These are phyloP conservation scores for Neelides sp. DNA, from an alignment of 1,140 invertebrate species.

Conservation along the genomic window DNA sequence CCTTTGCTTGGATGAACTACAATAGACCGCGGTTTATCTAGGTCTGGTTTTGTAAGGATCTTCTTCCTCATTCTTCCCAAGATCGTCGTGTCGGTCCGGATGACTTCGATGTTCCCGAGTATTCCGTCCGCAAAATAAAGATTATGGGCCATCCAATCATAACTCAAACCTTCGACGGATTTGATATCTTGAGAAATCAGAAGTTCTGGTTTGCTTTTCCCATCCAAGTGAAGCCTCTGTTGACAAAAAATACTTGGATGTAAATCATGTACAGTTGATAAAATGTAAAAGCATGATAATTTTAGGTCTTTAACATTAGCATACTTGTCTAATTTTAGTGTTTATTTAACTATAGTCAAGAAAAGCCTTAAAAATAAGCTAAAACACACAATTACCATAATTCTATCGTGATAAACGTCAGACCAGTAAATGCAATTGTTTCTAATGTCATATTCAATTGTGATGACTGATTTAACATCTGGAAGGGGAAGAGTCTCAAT, in stretches of 20 bases:
- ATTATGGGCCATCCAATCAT: slow-evolving; percentile 86
- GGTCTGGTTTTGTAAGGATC: slow-evolving; percentile 52
- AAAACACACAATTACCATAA: slow-evolving; percentile 50
- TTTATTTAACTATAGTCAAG: no score
- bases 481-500: slow-evolving; percentile 52
- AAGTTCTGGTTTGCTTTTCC: slow-evolving; percentile 49
- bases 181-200: slow-evolving; percentile 58
- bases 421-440: slow-evolving; percentile 83
- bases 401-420: slow-evolving; percentile 63
- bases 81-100: slow-evolving; percentile 52
- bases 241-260: background rate
- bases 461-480: slow-evolving; percentile 62
- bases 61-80: slow-evolving; percentile 61
- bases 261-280: slow-evolving; percentile 31
- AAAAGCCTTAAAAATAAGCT: no score
- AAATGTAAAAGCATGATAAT: slow-evolving; percentile 4
- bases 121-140: slow-evolving; percentile 81
- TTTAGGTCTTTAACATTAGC: background rate
- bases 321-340: slow-evolving; percentile 2
- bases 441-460: slow-evolving; percentile 73
- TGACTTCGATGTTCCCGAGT: slow-evolving; percentile 58
- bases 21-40: slow-evolving; percentile 74
- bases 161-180: slow-evolving; percentile 77
- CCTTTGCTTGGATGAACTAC: slow-evolving; percentile 72
- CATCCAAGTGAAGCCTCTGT: slow-evolving; percentile 57